Conservation (phyloP, 1,140 invertebrate genomes). For the Melitaea cinxia region DNA sequence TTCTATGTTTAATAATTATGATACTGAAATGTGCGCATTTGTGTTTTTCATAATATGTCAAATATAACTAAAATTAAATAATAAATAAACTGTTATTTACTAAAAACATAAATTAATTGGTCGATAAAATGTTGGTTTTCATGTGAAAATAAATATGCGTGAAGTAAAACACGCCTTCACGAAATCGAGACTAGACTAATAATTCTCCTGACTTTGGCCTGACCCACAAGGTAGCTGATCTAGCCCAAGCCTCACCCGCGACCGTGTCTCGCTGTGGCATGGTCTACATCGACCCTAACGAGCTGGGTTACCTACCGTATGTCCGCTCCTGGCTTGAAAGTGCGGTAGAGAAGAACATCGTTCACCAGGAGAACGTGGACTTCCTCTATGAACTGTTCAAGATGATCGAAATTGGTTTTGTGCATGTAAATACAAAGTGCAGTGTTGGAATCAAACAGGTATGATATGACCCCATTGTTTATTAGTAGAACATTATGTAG, state of each 20-base stretch:
- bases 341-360: conserved; percentile 58
- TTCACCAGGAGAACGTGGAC: conserved; percentile 79
- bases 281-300: conserved; percentile 94
- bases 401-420: conserved; percentile 81
- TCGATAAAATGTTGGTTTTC: too few species aligned
- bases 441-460: conserved; percentile 72
- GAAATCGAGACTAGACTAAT: too few species aligned
- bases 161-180: too few species aligned
- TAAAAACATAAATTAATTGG: too few species aligned
- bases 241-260: conserved; percentile 93
- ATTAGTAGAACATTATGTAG: too few species aligned
- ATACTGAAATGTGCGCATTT: too few species aligned
- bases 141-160: too few species aligned
- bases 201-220: too few species aligned
- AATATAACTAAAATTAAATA: too few species aligned
- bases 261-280: conserved; percentile 93
- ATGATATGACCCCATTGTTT: not conserved
- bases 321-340: conserved; percentile 67
- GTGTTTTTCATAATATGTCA: too few species aligned
- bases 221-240: conserved; percentile 87
- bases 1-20: too few species aligned
- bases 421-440: conserved; percentile 74
- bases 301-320: conserved; percentile 83
- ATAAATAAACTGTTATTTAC: too few species aligned
- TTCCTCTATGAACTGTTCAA: conserved; percentile 83